Conservation (phyloP, 2,888 invertebrate genomes). For the Erpobdella octoculata region DNA sequence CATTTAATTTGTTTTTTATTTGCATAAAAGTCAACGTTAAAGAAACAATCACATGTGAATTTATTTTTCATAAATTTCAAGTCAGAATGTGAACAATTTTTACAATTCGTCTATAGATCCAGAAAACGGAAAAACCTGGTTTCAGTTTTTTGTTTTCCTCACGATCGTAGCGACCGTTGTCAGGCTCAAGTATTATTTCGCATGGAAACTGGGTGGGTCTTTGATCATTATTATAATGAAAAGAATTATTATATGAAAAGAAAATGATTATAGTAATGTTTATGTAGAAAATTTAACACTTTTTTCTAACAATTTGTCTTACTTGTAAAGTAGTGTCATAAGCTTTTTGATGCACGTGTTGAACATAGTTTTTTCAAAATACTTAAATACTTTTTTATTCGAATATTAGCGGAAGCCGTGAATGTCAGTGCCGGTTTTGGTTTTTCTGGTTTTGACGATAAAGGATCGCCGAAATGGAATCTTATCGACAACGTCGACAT, state of each 20-base stretch:
- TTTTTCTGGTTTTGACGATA: constrained; percentile 69
- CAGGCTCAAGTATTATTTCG: constrained; percentile 88
- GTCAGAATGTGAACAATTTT: no score
- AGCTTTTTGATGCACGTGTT: background rate
- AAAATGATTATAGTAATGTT: background rate
- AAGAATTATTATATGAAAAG: background rate
- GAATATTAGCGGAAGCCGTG: constrained; percentile 74
- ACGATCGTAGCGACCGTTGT: constrained; percentile 68
- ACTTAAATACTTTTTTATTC: background rate
- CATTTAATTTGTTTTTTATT: no score
- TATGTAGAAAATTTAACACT: no score
- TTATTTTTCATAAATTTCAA: no score
- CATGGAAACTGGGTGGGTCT: constrained; percentile 68
- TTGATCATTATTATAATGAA: background rate
- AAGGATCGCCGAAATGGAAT: constrained; percentile 77
- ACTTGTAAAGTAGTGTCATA: no score
- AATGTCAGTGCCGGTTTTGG: constrained; percentile 89
- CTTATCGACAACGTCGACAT: constrained; percentile 83
- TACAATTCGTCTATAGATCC: no score
- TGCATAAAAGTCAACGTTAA: no score
- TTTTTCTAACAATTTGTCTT: no score
- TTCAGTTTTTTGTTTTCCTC: no score
- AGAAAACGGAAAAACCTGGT: no score
- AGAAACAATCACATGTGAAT: no score
- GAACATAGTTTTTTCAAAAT: background rate